Percentiles rank a stretch among this genome's conserved stretches.
Evolutionary conservation across 2,797 vertebrate species (phyloP).

Genomic region (Danionella dracula): DNA sequence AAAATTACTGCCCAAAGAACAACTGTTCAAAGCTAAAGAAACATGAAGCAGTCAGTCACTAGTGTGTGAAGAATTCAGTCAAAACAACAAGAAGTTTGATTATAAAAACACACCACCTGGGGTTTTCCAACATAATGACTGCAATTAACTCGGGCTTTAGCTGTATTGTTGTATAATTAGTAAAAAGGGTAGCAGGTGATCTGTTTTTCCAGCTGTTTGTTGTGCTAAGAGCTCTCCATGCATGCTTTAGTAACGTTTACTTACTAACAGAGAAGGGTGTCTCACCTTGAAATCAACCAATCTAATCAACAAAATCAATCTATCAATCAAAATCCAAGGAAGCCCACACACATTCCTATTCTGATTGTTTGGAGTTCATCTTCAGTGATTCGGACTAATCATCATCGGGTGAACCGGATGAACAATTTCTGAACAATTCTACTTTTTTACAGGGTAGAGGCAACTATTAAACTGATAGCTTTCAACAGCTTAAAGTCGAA

Average conservation of each 20-base stretch:
- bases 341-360: no score
- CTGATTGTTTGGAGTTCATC: no score
- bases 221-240: neutral
- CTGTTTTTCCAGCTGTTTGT: constrained; percentile 23
- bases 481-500: no score
- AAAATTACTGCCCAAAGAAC: constrained; percentile 14
- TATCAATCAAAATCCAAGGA: no score
- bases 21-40: neutral
- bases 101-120: neutral
- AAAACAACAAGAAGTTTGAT: neutral
- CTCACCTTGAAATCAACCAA: neutral
- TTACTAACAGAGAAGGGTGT: neutral
- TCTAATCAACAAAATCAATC: no score
- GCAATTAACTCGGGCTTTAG: neutral
- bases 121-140: neutral
- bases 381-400: no score
- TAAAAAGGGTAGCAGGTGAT: neutral
- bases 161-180: constrained; percentile 11
- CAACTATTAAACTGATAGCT: no score
- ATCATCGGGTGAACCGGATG: no score
- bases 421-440: no score
- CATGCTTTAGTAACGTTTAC: neutral
- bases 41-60: neutral
- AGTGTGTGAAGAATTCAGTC: neutral
- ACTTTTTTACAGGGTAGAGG: no score